A percentile compares a stretch with the other conserved stretches of the same genome.
phyloP scores from a whole-genome alignment of 2,888 invertebrate species.

The Acleris laterana region DNA sequence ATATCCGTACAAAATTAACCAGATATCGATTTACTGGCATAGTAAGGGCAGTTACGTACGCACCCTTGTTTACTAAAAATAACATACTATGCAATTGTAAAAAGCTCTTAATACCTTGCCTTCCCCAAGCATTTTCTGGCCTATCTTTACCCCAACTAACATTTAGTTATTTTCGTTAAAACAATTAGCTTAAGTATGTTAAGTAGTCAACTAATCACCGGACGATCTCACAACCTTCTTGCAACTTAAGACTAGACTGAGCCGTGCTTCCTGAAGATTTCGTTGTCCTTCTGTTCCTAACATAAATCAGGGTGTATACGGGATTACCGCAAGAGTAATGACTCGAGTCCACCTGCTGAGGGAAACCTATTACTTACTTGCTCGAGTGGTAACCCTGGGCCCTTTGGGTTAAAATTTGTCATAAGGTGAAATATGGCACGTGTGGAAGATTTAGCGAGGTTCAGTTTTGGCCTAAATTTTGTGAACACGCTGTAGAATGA shows the following conservation, averaged over 20 bases:
- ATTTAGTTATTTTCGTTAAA: no score
- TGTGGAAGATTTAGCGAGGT: slow-evolving; percentile 29
- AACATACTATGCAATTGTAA: no score
- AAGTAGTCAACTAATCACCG: no score
- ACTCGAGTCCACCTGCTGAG: slow-evolving; percentile 81
- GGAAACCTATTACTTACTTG: slow-evolving; percentile 76
- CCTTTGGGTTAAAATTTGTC: slow-evolving; percentile 44
- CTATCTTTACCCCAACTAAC: no score
- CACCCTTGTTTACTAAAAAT: no score
- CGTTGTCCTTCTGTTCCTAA: slow-evolving; percentile 69
- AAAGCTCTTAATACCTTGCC: no score
- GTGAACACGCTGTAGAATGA: neutral
- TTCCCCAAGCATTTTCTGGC: no score
- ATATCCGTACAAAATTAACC: no score
- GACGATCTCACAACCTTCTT: neutral
- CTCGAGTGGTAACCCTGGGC: slow-evolving; percentile 59
- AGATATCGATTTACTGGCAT: no score
- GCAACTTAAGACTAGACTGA: neutral
- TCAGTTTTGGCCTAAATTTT: slow-evolving; percentile 15
- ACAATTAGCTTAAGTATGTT: no score
- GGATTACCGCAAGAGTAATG: slow-evolving; percentile 83
- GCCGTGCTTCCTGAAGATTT: slow-evolving; percentile 14
- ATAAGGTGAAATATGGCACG: slow-evolving; percentile 32
- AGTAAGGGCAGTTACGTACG: no score
- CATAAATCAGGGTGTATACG: slow-evolving; percentile 81